Conservation (phyloP, 2,797 vertebrate species). For the Calcarius lapponicus region DNA sequence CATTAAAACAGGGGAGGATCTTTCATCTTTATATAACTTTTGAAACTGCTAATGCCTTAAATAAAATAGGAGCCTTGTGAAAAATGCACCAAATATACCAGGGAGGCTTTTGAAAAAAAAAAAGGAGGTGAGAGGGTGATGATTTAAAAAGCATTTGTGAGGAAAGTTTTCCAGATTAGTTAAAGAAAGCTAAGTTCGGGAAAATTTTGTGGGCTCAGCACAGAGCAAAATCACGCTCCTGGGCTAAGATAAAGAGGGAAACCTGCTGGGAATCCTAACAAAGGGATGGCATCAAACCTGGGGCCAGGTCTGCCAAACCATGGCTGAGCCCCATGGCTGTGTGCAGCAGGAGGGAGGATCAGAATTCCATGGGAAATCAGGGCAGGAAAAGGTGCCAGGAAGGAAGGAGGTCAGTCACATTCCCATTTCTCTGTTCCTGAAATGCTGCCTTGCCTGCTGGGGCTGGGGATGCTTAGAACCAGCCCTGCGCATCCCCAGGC, state of each 20-base stretch:
- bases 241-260: background rate
- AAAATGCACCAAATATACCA: background rate
- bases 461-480: background rate
- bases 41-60: slow-evolving; percentile 41
- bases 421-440: background rate
- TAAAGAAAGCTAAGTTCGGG: background rate
- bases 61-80: background rate
- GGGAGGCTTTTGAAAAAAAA: background rate
- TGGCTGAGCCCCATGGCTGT: background rate
- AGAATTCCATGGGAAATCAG: background rate
- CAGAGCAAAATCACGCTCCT: background rate
- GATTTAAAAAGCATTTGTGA: background rate
- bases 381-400: background rate
- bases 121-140: background rate
- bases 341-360: background rate
- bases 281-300: background rate
- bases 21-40: slow-evolving; percentile 58
- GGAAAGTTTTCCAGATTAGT: background rate
- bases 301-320: background rate
- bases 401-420: background rate
- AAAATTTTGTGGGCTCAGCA: background rate
- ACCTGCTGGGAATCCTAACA: background rate
- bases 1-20: slow-evolving; percentile 57
- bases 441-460: background rate
- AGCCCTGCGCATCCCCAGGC: background rate